These are phyloP conservation scores for Cenopis cana DNA, from an alignment of 2,888 invertebrate species.

Conservation along the genomic window DNA sequence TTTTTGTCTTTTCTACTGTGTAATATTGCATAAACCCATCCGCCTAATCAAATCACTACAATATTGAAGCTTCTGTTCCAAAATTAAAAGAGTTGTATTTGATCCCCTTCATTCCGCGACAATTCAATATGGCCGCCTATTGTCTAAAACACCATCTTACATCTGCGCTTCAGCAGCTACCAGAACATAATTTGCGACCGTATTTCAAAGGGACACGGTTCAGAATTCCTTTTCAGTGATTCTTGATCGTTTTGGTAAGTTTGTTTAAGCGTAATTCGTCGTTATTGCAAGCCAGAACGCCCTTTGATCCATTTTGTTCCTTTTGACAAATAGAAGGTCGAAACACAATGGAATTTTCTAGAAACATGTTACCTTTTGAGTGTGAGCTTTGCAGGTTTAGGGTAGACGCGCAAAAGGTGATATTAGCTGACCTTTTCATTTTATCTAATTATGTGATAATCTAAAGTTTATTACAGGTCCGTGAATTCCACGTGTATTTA, in stretches of 20 bases:
- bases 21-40: slow-evolving; percentile 51
- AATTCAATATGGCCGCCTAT: slow-evolving; percentile 54
- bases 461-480: slow-evolving; percentile 41
- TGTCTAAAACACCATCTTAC: slow-evolving; percentile 44
- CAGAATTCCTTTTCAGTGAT: slow-evolving; percentile 10
- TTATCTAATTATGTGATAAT: slow-evolving; percentile 40
- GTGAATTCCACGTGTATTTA: background rate
- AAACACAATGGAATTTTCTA: background rate
- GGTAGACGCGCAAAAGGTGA: slow-evolving; percentile 34
- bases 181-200: slow-evolving; percentile 42
- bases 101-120: slow-evolving; percentile 51
- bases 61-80: slow-evolving; percentile 64
- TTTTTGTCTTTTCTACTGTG: background rate
- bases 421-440: slow-evolving; percentile 42
- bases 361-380: background rate
- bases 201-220: slow-evolving; percentile 39
- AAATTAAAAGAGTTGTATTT: slow-evolving; percentile 75
- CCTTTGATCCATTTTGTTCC: slow-evolving; percentile 65
- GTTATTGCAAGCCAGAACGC: slow-evolving; percentile 67
- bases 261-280: slow-evolving; percentile 58
- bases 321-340: background rate
- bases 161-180: background rate
- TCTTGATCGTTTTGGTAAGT: slow-evolving; percentile 40
- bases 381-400: slow-evolving; percentile 50
- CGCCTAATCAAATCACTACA: slow-evolving; percentile 67